A percentile compares a stretch with the other conserved stretches of the same genome.
phyloP scores from a whole-genome alignment of 2,888 invertebrate species.

The Folsomia manolachei region DNA sequence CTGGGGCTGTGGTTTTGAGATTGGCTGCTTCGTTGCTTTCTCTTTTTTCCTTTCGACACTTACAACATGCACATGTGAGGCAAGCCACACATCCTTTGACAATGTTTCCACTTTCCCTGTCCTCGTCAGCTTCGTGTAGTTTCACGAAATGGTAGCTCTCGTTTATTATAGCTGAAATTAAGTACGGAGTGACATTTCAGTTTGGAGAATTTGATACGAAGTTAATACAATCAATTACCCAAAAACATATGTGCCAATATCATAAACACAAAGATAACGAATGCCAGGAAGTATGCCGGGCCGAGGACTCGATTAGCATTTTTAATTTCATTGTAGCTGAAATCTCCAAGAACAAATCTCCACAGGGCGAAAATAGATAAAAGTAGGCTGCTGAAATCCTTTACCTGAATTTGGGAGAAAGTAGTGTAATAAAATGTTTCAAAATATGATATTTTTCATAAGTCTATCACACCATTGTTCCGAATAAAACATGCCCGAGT shows the following conservation, averaged over 20 bases:
- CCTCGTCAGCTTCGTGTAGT: too few relatives aligned
- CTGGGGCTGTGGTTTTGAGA: conserved; percentile 52
- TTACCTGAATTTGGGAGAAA: too few relatives aligned
- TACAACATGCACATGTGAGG: too few relatives aligned
- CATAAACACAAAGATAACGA: conserved; percentile 11
- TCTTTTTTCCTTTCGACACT: conserved; percentile 65
- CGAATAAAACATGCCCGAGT: conserved; percentile 70
- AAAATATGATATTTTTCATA: too few relatives aligned
- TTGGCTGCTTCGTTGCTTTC: conserved; percentile 59
- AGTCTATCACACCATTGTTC: conserved; percentile 60
- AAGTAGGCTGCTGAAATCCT: conserved; percentile 64
- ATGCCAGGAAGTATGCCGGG: conserved; percentile 16
- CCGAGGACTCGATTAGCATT: conserved; percentile 17
- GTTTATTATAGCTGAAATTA: conserved; percentile 65
- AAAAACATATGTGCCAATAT: neutral
- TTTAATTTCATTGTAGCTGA: neutral
- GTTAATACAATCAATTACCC: neutral
- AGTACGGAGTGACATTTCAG: neutral
- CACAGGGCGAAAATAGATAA: conserved; percentile 67
- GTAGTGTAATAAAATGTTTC: too few relatives aligned
- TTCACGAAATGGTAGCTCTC: conserved; percentile 69
- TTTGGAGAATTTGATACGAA: neutral
- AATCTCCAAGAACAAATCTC: conserved; percentile 64
- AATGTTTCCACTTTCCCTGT: too few relatives aligned
- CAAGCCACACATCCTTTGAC: too few relatives aligned